Conservation (phyloP, 2,113 vertebrate genomes). For the Ranitomeya variabilis region DNA sequence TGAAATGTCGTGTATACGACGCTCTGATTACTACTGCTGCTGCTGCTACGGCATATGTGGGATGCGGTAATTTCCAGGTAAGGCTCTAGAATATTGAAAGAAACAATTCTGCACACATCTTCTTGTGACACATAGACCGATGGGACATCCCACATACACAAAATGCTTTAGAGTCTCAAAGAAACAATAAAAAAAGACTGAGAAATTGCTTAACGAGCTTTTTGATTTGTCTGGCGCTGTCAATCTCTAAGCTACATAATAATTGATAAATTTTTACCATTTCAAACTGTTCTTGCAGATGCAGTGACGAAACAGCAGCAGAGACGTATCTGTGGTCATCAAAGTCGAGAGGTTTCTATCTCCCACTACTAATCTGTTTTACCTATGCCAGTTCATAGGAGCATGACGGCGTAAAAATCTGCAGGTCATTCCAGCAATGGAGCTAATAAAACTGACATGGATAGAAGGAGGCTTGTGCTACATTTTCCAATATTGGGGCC, state of each 20-base stretch:
- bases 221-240: conserved; percentile 19
- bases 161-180: conserved; percentile 34
- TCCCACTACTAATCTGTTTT: conserved; percentile 1
- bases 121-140: background rate
- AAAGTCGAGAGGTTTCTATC: background rate
- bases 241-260: conserved; percentile 31
- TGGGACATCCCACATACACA: conserved; percentile 15
- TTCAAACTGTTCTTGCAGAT: background rate
- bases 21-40: background rate
- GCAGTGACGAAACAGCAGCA: conserved; percentile 33
- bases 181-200: background rate
- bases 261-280: conserved; percentile 9
- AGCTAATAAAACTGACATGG: background rate
- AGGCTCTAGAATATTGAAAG: background rate
- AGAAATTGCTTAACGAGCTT: conserved; percentile 11
- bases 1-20: background rate
- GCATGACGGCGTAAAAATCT: background rate
- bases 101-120: background rate
- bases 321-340: conserved; percentile 26
- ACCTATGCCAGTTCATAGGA: background rate
- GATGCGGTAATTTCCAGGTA: background rate
- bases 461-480: conserved; percentile 5
- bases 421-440: background rate
- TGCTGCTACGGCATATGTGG: conserved; percentile 3
- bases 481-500: conserved; percentile 2